Conservation (phyloP, 2,113 vertebrate species). For the Lipotes vexillifer region DNA sequence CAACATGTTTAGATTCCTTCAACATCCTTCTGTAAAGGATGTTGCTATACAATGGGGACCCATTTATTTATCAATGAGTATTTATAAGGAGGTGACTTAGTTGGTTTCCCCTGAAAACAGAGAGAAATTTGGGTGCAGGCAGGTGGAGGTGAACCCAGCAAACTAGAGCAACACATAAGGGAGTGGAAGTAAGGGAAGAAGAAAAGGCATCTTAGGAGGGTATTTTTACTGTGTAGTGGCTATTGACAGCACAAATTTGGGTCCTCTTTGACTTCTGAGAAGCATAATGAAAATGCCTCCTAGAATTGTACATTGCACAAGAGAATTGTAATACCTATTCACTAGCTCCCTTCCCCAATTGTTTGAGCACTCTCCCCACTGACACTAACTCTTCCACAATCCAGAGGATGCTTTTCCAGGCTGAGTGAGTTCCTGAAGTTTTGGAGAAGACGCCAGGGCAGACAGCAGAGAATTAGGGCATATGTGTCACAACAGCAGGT, state of each 20-base stretch:
- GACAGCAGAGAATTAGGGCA: not conserved
- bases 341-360: not conserved
- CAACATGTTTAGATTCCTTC: no score
- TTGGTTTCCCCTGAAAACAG: not conserved
- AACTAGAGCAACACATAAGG: not conserved
- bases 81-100: not conserved
- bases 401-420: not conserved
- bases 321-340: not conserved
- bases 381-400: not conserved
- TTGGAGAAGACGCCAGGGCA: not conserved
- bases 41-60: not conserved
- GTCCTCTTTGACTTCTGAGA: not conserved
- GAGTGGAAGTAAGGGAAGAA: not conserved
- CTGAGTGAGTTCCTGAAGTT: not conserved
- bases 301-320: no score
- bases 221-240: not conserved
- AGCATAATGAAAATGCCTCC: not conserved
- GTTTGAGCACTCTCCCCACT: not conserved
- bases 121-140: not conserved
- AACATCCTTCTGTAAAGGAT: not conserved
- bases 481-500: not conserved
- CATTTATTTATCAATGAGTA: not conserved
- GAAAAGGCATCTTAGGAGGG: not conserved
- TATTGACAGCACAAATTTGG: not conserved
- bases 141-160: rapidly evolving